phyloP scores from a whole-genome alignment of 2,113 vertebrate genomes.

The Chauna torquata region DNA sequence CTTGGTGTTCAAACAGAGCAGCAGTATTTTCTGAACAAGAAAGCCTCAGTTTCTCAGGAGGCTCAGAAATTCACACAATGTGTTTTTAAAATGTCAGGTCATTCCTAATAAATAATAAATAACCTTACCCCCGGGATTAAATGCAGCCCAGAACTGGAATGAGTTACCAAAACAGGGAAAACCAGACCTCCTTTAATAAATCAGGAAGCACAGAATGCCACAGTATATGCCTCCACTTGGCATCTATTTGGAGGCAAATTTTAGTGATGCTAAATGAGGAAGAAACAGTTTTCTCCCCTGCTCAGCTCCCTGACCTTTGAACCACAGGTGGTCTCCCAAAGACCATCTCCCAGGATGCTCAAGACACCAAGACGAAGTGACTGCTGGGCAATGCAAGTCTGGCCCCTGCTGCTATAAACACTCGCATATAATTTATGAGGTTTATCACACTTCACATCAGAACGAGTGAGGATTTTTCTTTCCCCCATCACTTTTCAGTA shows the following conservation, averaged over 20 bases:
- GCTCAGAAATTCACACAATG: neutral
- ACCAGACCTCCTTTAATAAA: neutral
- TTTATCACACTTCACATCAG: neutral
- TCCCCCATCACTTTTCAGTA: neutral
- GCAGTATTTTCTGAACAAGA: neutral
- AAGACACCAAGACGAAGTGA: neutral
- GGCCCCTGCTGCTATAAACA: neutral
- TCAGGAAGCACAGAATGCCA: neutral
- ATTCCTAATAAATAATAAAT: neutral
- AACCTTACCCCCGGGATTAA: neutral
- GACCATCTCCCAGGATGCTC: neutral
- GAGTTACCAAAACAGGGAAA: neutral
- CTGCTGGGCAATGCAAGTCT: no score
- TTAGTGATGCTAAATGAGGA: neutral
- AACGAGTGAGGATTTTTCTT: neutral
- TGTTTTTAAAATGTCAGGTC: neutral
- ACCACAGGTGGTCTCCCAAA: no score
- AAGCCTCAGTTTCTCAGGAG: neutral
- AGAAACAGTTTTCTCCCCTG: neutral
- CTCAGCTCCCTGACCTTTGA: no score
- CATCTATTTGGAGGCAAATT: neutral
- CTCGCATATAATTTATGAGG: neutral
- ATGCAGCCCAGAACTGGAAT: neutral
- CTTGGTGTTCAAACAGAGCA: neutral
- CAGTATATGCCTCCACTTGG: rapidly evolving